Evolutionary conservation across 2,797 vertebrate genomes (phyloP).

Genomic region (Epinephelus coioides): DNA sequence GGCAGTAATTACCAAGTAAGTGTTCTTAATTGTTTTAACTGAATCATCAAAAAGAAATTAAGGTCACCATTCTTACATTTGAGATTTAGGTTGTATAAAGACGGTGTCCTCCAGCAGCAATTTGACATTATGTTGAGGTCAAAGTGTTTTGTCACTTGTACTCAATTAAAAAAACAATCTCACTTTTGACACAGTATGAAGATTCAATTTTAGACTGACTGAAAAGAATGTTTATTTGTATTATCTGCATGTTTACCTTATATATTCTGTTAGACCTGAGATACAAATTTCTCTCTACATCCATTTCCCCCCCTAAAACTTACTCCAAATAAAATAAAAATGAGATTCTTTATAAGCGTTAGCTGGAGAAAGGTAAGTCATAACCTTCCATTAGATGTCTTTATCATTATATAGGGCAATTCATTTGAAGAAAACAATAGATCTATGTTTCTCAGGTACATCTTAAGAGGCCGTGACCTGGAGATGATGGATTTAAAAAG

Average conservation of each 20-base stretch:
- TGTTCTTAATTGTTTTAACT: not conserved
- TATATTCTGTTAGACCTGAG: slow-evolving; percentile 92
- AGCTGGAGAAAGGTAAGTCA: slow-evolving; percentile 99
- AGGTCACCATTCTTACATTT: not conserved
- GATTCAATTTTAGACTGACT: slow-evolving; percentile 92
- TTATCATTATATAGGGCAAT: slow-evolving; percentile 74
- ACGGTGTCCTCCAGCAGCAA: slow-evolving; percentile 19
- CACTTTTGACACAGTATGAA: slow-evolving; percentile 97
- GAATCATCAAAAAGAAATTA: not conserved
- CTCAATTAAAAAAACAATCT: slow-evolving; percentile 12
- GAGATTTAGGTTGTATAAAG: not conserved
- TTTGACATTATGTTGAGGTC: slow-evolving; percentile 14
- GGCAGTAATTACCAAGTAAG: not conserved
- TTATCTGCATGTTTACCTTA: slow-evolving; percentile 96
- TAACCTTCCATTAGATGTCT: slow-evolving; percentile 95
- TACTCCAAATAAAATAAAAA: slow-evolving; percentile 90
- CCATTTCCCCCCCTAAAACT: slow-evolving; percentile 92
- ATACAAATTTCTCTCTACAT: slow-evolving; percentile 94
- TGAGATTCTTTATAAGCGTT: slow-evolving; percentile 93
- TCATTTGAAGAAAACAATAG: slow-evolving; percentile 74
- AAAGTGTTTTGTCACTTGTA: slow-evolving; percentile 23
- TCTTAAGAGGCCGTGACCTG: slow-evolving; percentile 24
- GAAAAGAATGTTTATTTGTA: slow-evolving; percentile 91
- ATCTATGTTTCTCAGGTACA: slow-evolving; percentile 97
- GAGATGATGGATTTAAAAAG: slow-evolving; percentile 5